Evolutionary conservation across 2,797 vertebrate species (phyloP).

Genomic region (Chiloscyllium punctatum): DNA sequence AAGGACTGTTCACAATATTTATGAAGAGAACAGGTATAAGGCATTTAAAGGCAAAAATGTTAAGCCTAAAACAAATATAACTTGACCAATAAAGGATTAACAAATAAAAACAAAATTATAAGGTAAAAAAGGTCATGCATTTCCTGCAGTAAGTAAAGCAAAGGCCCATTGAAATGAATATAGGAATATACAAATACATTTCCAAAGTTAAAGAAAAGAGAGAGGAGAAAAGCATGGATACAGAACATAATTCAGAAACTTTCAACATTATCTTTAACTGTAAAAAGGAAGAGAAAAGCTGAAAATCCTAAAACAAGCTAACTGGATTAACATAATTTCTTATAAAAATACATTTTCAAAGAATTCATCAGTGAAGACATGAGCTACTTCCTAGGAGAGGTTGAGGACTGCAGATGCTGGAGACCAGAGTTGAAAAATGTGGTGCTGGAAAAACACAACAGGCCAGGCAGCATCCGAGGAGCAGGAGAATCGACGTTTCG

Average conservation of each 20-base stretch:
- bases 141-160: not conserved
- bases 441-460: too few relatives aligned
- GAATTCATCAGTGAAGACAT: not conserved
- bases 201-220: not conserved
- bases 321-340: not conserved
- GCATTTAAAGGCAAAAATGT: not conserved
- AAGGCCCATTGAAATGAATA: not conserved
- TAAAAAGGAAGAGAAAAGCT: not conserved
- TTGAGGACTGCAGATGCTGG: too few relatives aligned
- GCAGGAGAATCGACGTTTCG: too few relatives aligned
- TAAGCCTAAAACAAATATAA: not conserved
- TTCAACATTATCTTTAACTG: not conserved
- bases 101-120: not conserved
- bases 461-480: too few relatives aligned
- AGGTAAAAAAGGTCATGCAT: not conserved
- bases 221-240: not conserved
- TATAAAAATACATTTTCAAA: conserved; percentile 9
- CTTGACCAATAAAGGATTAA: not conserved
- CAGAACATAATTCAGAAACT: not conserved
- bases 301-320: not conserved
- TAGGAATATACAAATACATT: not conserved
- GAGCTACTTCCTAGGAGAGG: not conserved
- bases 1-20: not conserved
- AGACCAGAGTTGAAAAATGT: too few relatives aligned
- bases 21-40: not conserved